A percentile compares a stretch with the other conserved stretches of the same genome.
phyloP scores from a whole-genome alignment of 2,888 invertebrate species.

The Eupsilia transversa region DNA sequence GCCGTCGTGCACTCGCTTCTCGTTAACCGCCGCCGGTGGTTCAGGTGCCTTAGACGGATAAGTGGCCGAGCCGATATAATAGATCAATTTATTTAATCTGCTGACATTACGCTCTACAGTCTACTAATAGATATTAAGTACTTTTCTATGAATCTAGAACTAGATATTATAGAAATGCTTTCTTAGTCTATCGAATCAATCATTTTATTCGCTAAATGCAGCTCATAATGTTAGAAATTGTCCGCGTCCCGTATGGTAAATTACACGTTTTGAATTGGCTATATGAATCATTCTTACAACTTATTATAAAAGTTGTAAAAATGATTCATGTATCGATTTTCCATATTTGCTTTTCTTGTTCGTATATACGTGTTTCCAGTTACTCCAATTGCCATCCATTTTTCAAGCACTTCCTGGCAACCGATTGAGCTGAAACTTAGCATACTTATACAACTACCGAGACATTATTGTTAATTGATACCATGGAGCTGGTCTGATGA shows the following conservation, averaged over 20 bases:
- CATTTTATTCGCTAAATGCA: neutral
- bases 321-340: too few relatives aligned
- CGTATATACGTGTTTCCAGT: too few relatives aligned
- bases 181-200: neutral
- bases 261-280: neutral
- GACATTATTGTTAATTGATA: too few relatives aligned
- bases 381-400: too few relatives aligned
- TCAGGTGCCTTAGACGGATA: neutral
- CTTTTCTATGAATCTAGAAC: neutral
- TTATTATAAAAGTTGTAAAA: too few relatives aligned
- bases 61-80: neutral
- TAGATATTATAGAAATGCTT: neutral
- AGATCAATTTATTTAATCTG: slow-evolving; percentile 16
- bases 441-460: too few relatives aligned
- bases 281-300: too few relatives aligned
- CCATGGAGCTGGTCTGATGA: too few relatives aligned
- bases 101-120: neutral
- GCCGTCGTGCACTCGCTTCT: neutral
- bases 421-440: too few relatives aligned
- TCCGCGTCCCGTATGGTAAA: neutral
- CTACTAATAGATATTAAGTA: neutral
- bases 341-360: too few relatives aligned
- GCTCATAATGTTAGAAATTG: neutral
- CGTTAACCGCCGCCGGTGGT: neutral
- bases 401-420: too few relatives aligned